A percentile compares a stretch with the other conserved stretches of the same genome.
Conservation (phyloP, 2,888 invertebrate genomes). For the Tricholauxania praeusta region DNA sequence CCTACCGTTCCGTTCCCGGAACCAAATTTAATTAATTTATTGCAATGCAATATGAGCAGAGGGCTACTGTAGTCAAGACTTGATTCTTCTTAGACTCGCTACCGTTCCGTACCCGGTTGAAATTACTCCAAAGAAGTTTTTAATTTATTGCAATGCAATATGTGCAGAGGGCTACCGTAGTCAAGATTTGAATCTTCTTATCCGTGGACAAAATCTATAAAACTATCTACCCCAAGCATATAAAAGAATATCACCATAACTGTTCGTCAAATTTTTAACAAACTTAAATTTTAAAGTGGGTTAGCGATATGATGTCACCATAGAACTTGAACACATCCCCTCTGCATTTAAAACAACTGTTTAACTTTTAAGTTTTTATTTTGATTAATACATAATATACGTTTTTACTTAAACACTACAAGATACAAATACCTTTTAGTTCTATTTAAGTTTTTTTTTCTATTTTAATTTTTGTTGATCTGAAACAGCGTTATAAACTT, state of each 20-base stretch:
- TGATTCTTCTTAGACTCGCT: no score
- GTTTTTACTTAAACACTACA: conserved; percentile 41
- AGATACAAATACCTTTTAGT: conserved; percentile 35
- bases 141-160: no score
- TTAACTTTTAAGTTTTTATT: conserved; percentile 39
- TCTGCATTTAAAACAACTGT: background rate
- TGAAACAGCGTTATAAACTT: conserved; percentile 26
- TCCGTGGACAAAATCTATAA: no score
- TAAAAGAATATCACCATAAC: background rate
- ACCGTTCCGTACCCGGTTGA: no score
- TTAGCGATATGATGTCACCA: background rate
- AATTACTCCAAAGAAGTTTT: no score
- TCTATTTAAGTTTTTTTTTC: conserved; percentile 12
- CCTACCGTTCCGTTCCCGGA: no score
- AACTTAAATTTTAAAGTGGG: background rate
- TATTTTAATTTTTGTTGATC: conserved; percentile 15
- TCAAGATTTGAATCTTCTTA: no score
- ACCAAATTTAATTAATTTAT: no score
- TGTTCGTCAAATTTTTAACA: background rate
- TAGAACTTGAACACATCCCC: no score
- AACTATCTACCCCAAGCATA: background rate
- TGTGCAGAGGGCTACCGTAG: no score
- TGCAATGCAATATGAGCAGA: no score
- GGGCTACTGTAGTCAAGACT: no score
- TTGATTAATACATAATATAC: conserved; percentile 45